These are phyloP conservation scores for Helleia helle DNA, from an alignment of 2,888 invertebrate species.

Conservation along the genomic window DNA sequence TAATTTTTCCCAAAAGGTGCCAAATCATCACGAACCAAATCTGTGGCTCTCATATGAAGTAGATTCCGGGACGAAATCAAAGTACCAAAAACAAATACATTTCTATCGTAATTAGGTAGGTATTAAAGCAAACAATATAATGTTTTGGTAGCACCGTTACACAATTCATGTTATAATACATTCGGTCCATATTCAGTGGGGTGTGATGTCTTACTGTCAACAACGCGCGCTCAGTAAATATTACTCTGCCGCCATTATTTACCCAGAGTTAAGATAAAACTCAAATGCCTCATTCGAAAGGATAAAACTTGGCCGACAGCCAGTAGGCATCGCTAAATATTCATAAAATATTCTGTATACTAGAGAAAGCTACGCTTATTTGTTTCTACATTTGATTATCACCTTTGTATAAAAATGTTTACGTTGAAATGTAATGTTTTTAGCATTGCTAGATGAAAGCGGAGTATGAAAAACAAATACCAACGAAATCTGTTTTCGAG, in stretches of 20 bases:
- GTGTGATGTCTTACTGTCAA: not conserved
- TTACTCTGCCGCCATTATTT: not conserved
- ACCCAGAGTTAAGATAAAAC: slow-evolving; percentile 4
- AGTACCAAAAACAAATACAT: too few relatives aligned
- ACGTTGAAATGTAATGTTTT: too few relatives aligned
- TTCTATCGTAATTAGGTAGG: not conserved
- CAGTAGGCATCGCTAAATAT: slow-evolving; percentile 4
- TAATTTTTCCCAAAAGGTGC: too few relatives aligned
- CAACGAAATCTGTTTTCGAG: too few relatives aligned
- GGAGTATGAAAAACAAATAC: too few relatives aligned
- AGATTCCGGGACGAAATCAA: too few relatives aligned
- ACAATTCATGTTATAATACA: not conserved
- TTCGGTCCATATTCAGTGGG: not conserved
- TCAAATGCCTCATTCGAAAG: slow-evolving; percentile 3
- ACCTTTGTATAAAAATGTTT: too few relatives aligned
- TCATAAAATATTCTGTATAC: slow-evolving; percentile 1
- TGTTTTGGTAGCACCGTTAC: not conserved
- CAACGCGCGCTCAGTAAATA: not conserved
- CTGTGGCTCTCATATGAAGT: too few relatives aligned
- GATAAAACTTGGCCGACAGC: slow-evolving; percentile 3
- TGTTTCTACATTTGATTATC: too few relatives aligned
- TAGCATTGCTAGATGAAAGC: too few relatives aligned
- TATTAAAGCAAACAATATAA: not conserved
- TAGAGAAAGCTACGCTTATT: not conserved
- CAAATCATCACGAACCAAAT: too few relatives aligned